Percentiles rank a stretch among this genome's conserved stretches.
Evolutionary conservation across 2,113 vertebrate species (phyloP).

Genomic region (Percina caprodes): DNA sequence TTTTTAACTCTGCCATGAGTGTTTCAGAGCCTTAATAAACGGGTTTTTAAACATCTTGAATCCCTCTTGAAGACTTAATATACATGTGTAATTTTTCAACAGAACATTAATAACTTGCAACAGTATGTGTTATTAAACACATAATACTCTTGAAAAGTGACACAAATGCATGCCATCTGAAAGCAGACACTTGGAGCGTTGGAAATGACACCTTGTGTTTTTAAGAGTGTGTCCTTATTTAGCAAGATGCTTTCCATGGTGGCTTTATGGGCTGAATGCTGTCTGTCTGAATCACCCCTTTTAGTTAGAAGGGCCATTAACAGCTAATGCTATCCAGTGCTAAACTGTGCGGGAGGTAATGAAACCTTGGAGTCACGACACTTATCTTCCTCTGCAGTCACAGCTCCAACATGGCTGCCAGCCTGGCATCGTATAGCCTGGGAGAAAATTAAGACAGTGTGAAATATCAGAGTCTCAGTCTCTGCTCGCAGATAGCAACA

Average conservation of each 20-base stretch:
- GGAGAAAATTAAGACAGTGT: slow-evolving; percentile 69
- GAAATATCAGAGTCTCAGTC: slow-evolving; percentile 66
- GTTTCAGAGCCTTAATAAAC: not conserved
- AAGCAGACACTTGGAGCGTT: slow-evolving; percentile 12
- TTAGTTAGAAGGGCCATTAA: slow-evolving; percentile 77
- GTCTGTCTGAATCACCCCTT: slow-evolving; percentile 71
- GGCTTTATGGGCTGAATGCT: slow-evolving; percentile 57
- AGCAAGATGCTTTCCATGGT: slow-evolving; percentile 48
- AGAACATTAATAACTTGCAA: slow-evolving; percentile 12
- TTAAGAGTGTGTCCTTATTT: slow-evolving; percentile 63
- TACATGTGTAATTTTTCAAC: slow-evolving; percentile 8
- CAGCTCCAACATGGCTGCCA: slow-evolving; percentile 64
- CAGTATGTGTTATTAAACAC: slow-evolving; percentile 2
- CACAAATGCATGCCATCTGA: slow-evolving; percentile 19
- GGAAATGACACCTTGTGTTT: slow-evolving; percentile 54
- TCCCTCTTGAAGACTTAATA: not conserved
- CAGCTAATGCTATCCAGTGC: slow-evolving; percentile 74
- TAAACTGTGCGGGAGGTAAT: slow-evolving; percentile 71
- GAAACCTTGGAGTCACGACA: slow-evolving; percentile 64
- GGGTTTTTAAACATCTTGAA: not conserved
- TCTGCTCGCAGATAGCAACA: slow-evolving; percentile 42
- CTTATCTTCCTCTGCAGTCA: slow-evolving; percentile 60
- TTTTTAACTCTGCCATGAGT: not conserved
- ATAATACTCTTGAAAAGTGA: slow-evolving; percentile 19
- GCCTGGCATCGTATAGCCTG: slow-evolving; percentile 9